Base-by-base conservation (phyloP, 2,888 invertebrate species). In the Trissolcus brochymenae region DNA sequence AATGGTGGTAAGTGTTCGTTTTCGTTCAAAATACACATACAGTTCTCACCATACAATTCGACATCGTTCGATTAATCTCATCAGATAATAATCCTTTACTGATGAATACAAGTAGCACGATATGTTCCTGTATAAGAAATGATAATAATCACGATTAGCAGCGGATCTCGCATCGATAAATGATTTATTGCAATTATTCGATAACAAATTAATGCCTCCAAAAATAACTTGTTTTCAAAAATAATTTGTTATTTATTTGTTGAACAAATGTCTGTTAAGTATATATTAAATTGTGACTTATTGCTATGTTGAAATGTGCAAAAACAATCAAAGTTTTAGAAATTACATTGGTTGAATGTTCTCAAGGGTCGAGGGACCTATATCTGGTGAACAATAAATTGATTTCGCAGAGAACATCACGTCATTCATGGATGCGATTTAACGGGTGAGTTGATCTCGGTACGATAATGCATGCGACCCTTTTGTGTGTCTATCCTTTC, bases 401-500 rank as follows among this genome's bases (percentile, higher is more conserved):
- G 14, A 49, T 49, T 49, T 49, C 3, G 49, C 49, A 17, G 16
- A 6, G 17, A 49, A 49, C 49, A 16, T 49, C 49, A 49, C 49
- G 17, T 49, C 14, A 14, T 49, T 49, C 35, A 35, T 35, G 35
- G 35, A 11, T 35, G 43, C 65, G 70, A 76, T 76, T 76, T 76
- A 76, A 71, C 70, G 76, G 75, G 54, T 75, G 70, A 64, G 61
- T 71, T 65, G 41, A 65, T 75, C 40, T 59, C 75, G 59, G 70
- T 49, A 53, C 71, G 46, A 61, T 53, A 60, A 66, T 70, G 53
- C 57, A 61, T 59, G 71, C 56, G 25, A 25, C 41, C 49, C 54
- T 41, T 62, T 76, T 74, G 67, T 74, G 35, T 29, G 16, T 6
- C 65, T 65, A 76, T 60, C 65, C 70, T 70, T 76, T 65, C 60